Percentiles rank a stretch among this genome's conserved stretches.
These are phyloP conservation scores for Penaeus japonicus DNA, from an alignment of 1,140 invertebrate species.

Conservation along the genomic window DNA sequence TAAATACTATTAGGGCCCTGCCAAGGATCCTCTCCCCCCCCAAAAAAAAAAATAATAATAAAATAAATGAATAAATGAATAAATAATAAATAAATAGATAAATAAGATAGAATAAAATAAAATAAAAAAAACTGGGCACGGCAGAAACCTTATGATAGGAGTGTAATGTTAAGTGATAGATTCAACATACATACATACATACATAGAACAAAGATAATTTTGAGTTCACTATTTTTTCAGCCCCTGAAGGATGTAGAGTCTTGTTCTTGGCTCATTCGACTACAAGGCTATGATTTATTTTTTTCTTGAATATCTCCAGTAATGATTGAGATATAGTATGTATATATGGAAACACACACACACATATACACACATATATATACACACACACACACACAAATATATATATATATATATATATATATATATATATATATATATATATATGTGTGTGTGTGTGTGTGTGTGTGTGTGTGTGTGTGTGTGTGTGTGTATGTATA, in stretches of 20 bases:
- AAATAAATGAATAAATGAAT: no score
- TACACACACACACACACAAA: neutral
- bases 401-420: neutral
- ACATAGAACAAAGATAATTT: no score
- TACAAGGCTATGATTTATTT: neutral
- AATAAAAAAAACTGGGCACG: no score
- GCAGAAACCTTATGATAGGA: no score
- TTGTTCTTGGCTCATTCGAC: neutral
- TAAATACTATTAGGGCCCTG: neutral
- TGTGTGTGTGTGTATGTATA: neutral
- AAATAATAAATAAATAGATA: no score
- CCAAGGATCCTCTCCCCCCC: neutral
- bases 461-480: neutral
- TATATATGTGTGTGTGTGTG: neutral
- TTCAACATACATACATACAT: no score
- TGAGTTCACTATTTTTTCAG: no score
- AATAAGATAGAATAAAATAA: no score
- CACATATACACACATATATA: neutral
- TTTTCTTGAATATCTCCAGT: neutral
- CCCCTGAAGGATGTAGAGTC: neutral
- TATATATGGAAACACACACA: neutral
- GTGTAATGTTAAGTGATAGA: no score
- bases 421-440: neutral
- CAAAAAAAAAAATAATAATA: no score
- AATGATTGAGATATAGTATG: neutral